Conservation (phyloP, 92 coral and sea anemone species). For the Heliopora coerulea region DNA sequence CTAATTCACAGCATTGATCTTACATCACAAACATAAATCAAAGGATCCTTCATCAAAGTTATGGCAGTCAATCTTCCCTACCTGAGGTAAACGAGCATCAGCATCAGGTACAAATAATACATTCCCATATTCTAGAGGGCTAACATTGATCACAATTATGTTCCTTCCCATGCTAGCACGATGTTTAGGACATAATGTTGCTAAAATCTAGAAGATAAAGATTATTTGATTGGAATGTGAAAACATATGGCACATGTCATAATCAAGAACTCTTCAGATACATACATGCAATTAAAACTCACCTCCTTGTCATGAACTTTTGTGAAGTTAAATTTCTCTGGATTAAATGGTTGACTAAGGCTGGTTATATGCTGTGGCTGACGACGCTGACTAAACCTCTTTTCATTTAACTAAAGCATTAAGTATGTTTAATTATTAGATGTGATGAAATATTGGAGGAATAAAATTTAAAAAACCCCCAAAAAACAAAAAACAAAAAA, state of each 20-base stretch:
- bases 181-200: slow-evolving; percentile 68
- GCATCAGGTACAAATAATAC: slow-evolving; percentile 77
- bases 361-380: slow-evolving; percentile 76
- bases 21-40: not conserved
- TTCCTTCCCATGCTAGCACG: slow-evolving; percentile 40
- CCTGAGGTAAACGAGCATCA: slow-evolving; percentile 84
- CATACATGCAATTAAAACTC: not conserved
- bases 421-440: not conserved
- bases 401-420: slow-evolving; percentile 68
- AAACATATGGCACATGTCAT: no score
- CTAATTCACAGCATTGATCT: not conserved
- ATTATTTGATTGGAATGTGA: no score
- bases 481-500: not conserved
- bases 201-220: slow-evolving; percentile 62
- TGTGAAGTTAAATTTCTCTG: slow-evolving; percentile 80
- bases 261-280: no score
- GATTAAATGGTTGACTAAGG: slow-evolving; percentile 79
- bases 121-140: slow-evolving; percentile 93
- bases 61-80: no score
- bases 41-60: not conserved
- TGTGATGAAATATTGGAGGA: not conserved
- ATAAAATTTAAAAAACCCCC: no score
- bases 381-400: slow-evolving; percentile 76
- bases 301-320: slow-evolving; percentile 85
- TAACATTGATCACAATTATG: slow-evolving; percentile 74